phyloP scores from a whole-genome alignment of 2,113 vertebrate species.

The Nesogale talazaci region DNA sequence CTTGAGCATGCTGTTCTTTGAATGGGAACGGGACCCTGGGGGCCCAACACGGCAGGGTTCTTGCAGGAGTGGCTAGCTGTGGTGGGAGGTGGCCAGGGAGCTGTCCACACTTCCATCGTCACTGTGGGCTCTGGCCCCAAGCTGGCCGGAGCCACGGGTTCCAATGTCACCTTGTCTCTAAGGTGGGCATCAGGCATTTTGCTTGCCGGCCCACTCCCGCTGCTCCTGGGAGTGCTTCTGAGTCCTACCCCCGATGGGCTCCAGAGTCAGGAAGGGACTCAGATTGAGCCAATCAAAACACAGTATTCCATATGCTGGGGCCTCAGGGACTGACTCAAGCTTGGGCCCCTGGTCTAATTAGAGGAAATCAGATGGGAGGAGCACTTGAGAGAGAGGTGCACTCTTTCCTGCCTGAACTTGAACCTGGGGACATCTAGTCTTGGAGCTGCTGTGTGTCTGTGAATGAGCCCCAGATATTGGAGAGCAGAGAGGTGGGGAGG shows the following conservation, averaged over 20 bases:
- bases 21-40: not conserved
- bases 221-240: not conserved
- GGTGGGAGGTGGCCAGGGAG: accelerated
- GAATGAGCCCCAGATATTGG: not conserved
- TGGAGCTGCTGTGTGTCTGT: not conserved
- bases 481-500: too few species aligned
- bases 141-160: not conserved
- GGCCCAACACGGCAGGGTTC: accelerated
- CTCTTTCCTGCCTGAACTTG: not conserved
- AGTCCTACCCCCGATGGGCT: not conserved
- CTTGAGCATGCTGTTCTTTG: not conserved
- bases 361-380: not conserved
- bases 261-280: accelerated
- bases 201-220: too few species aligned
- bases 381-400: accelerated
- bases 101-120: not conserved
- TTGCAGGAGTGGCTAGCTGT: not conserved
- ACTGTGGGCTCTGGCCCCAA: not conserved
- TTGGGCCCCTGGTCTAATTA: accelerated
- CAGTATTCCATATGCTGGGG: not conserved
- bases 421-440: not conserved
- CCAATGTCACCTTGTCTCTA: not conserved
- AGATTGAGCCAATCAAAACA: not conserved
- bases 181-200: not conserved
- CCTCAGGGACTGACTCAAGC: accelerated